A percentile compares a stretch with the other conserved stretches of the same genome.
phyloP scores from a whole-genome alignment of 2,113 vertebrate species.

The Platanista minor region DNA sequence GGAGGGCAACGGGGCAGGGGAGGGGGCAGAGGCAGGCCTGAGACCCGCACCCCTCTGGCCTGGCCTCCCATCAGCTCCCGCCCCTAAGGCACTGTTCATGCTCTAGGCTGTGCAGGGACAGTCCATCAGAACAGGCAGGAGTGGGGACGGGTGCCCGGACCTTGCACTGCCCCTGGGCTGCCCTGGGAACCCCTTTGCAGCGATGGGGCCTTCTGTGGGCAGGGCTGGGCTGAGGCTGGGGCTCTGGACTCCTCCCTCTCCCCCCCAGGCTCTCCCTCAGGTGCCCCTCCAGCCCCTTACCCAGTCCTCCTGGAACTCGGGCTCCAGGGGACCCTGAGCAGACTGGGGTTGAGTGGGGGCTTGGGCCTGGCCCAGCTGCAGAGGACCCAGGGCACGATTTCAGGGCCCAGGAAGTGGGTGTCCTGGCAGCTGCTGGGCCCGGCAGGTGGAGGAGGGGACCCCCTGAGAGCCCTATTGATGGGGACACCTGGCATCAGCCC shows the following conservation, averaged over 20 bases:
- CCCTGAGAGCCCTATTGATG: background rate
- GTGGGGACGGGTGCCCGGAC: no score
- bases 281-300: background rate
- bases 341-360: background rate
- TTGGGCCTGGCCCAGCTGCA: no score
- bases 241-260: background rate
- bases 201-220: background rate
- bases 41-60: background rate
- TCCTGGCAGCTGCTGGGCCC: no score
- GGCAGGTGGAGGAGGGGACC: background rate
- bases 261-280: background rate
- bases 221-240: background rate
- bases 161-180: background rate
- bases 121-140: background rate
- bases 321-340: background rate
- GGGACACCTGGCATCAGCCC: background rate
- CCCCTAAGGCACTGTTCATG: rapidly evolving
- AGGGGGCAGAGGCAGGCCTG: background rate
- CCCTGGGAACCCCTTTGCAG: background rate
- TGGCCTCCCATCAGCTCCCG: background rate
- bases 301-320: background rate
- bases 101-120: background rate
- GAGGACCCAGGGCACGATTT: background rate
- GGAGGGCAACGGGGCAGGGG: background rate
- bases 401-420: background rate